A percentile compares a stretch with the other conserved stretches of the same genome.
phyloP scores from a whole-genome alignment of 2,797 vertebrate genomes.

The Poecilia picta region DNA sequence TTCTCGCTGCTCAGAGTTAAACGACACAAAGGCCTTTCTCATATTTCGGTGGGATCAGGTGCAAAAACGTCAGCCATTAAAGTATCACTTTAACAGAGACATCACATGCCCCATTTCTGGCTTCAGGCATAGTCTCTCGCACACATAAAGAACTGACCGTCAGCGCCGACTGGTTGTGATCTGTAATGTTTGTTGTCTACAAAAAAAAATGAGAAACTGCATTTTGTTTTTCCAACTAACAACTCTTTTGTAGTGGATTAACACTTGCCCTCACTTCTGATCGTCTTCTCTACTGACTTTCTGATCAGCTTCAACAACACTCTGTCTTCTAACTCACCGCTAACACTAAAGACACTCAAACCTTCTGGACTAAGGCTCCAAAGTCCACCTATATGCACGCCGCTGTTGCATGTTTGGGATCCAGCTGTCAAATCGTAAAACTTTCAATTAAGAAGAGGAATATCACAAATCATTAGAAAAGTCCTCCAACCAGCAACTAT shows the following conservation, averaged over 20 bases:
- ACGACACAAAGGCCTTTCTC: conserved; percentile 66
- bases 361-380: conserved; percentile 79
- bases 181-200: conserved; percentile 81
- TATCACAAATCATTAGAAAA: conserved; percentile 60
- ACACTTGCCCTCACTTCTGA: conserved; percentile 77
- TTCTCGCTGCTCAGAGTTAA: conserved; percentile 64
- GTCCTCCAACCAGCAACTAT: conserved; percentile 68
- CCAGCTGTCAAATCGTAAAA: conserved; percentile 69
- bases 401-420: conserved; percentile 83
- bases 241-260: conserved; percentile 85
- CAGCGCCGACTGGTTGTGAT: conserved; percentile 78
- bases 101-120: conserved; percentile 50
- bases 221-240: conserved; percentile 75
- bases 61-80: conserved; percentile 50
- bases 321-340: conserved; percentile 80
- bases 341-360: conserved; percentile 81
- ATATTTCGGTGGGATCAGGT: conserved; percentile 68
- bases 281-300: conserved; percentile 80
- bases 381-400: conserved; percentile 82
- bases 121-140: conserved; percentile 51
- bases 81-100: conserved; percentile 48
- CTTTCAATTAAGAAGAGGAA: conserved; percentile 72
- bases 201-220: conserved; percentile 86
- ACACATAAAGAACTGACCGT: conserved; percentile 58
- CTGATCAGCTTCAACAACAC: conserved; percentile 79